Conservation (phyloP, 2,113 vertebrate genomes). For the Pachypanchax playfairii region DNA sequence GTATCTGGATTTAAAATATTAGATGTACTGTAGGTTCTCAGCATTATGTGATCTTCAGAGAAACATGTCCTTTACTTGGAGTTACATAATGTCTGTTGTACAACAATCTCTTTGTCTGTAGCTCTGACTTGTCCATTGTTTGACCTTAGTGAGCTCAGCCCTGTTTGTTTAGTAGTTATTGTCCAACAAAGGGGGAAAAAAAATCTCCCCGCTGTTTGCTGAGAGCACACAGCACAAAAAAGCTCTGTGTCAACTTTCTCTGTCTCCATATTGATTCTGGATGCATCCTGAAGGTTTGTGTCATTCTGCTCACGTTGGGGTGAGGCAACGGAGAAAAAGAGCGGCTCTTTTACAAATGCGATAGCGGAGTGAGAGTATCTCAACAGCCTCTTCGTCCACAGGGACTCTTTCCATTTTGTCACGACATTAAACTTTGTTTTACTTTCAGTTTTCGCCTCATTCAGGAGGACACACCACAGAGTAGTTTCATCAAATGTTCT, state of each 20-base stretch:
- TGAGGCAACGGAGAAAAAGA: slow-evolving; percentile 39
- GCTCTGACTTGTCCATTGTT: slow-evolving; percentile 64
- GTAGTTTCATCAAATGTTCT: too few relatives aligned
- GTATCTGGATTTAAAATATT: not conserved
- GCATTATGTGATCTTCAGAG: slow-evolving; percentile 13
- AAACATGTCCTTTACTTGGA: slow-evolving; percentile 8
- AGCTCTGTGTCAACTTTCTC: slow-evolving; percentile 26
- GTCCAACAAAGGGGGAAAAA: too few relatives aligned
- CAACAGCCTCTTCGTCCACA: slow-evolving; percentile 31
- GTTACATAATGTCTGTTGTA: slow-evolving; percentile 49
- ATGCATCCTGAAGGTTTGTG: slow-evolving; percentile 28
- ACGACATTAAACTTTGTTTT: slow-evolving; percentile 11
- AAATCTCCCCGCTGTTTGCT: slow-evolving; percentile 29
- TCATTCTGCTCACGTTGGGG: slow-evolving; percentile 67
- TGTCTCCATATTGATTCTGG: slow-evolving; percentile 23
- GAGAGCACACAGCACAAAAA: slow-evolving; percentile 15
- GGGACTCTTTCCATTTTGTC: slow-evolving; percentile 8
- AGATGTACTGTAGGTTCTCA: slow-evolving; percentile 1
- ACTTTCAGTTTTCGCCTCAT: slow-evolving; percentile 18
- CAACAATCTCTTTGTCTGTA: slow-evolving; percentile 66
- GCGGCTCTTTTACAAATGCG: slow-evolving; percentile 68
- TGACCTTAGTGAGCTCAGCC: slow-evolving; percentile 62
- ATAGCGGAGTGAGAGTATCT: slow-evolving; percentile 45
- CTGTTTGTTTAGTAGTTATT: slow-evolving; percentile 45
- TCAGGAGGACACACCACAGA: not conserved